Evolutionary conservation across 2,888 invertebrate species (phyloP).

Genomic region (Eristalinus sepulchralis): DNA sequence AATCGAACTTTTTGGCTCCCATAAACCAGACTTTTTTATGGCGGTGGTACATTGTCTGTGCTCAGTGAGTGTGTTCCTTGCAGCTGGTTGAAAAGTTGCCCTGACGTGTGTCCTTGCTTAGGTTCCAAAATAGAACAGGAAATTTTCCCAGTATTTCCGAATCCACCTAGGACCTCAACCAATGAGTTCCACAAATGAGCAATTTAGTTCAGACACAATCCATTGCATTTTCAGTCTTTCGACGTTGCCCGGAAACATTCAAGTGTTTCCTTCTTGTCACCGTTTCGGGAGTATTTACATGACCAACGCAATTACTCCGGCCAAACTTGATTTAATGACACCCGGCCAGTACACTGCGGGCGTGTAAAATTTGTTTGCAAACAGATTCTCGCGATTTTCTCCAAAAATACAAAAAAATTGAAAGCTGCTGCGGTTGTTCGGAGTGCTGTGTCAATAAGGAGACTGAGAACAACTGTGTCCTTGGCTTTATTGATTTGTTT

Average conservation of each 20-base stretch:
- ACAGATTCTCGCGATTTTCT: neutral
- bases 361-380: neutral
- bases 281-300: neutral
- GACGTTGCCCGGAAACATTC: neutral
- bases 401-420: neutral
- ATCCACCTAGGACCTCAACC: neutral
- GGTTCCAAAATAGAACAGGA: neutral
- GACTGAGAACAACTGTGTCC: neutral
- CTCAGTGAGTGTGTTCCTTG: too few relatives aligned
- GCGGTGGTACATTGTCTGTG: too few relatives aligned
- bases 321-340: neutral
- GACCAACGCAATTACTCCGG: neutral
- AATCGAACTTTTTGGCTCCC: too few relatives aligned
- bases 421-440: too few relatives aligned
- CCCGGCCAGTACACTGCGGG: neutral
- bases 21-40: too few relatives aligned
- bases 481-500: constrained; percentile 22
- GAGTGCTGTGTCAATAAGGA: neutral
- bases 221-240: neutral
- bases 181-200: neutral
- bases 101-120: too few relatives aligned
- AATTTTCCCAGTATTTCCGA: neutral
- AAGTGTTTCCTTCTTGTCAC: neutral
- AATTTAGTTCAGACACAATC: neutral
- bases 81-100: too few relatives aligned